Percentiles rank a stretch among this genome's conserved stretches.
phyloP scores from a whole-genome alignment of 2,888 invertebrate genomes.

The Dryococelus australis region DNA sequence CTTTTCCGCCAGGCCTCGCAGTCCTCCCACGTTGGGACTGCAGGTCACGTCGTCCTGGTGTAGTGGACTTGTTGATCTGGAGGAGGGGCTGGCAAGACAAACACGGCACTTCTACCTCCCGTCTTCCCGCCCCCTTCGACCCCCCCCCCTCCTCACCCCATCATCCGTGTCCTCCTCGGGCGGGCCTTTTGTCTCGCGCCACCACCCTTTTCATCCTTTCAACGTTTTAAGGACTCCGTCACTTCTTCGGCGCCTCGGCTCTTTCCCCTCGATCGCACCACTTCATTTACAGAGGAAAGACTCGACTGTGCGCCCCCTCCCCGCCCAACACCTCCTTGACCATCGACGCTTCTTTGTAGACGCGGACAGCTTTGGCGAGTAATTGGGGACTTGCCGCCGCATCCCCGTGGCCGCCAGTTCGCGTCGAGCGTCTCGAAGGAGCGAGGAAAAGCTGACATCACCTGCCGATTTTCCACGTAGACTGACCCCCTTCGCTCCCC shows the following conservation, averaged over 20 bases:
- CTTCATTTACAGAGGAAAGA: conserved; percentile 16
- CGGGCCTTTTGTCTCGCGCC: neutral
- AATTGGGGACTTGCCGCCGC: conserved; percentile 3
- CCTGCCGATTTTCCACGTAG: neutral
- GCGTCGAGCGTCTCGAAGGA: no score
- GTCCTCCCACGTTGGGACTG: neutral
- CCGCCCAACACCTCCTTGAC: no score
- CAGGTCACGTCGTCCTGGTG: neutral
- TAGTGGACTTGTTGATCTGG: conserved; percentile 16
- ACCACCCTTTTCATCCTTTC: conserved; percentile 16
- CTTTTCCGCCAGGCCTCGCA: neutral
- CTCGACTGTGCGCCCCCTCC: neutral
- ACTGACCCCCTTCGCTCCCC: neutral
- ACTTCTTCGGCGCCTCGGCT: neutral
- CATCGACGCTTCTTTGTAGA: neutral
- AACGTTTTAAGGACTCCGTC: conserved; percentile 1
- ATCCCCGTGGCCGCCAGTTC: neutral
- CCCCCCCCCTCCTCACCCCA: no score
- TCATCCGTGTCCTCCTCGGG: neutral
- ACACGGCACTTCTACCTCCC: neutral
- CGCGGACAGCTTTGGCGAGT: conserved; percentile 3
- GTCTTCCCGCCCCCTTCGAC: neutral
- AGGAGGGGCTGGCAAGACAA: neutral
- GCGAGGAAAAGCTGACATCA: neutral
- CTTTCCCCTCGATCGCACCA: conserved; percentile 2